Evolutionary conservation across 2,113 vertebrate genomes (phyloP).

Genomic region (Pachycephala philippinensis): DNA sequence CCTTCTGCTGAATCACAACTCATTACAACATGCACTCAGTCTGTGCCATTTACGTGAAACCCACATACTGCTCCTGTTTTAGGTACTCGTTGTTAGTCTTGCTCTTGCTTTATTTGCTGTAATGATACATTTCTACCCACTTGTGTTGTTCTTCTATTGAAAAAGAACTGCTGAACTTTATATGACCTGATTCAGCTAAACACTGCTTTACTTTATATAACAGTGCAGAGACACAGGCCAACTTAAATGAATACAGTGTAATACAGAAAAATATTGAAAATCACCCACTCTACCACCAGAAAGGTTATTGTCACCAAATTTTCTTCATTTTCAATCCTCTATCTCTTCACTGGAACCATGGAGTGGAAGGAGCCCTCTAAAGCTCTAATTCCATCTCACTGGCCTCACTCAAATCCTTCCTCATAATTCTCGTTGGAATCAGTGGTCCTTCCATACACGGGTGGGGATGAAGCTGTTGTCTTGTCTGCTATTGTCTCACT

Average conservation of each 20-base stretch:
- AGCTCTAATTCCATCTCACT: not conserved
- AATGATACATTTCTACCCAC: not conserved
- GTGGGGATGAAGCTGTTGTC: not conserved
- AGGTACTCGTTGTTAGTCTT: not conserved
- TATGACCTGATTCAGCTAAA: not conserved
- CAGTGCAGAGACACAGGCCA: not conserved
- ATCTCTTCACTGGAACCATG: not conserved
- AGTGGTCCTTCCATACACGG: not conserved
- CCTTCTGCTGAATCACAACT: not conserved
- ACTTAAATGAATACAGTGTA: not conserved
- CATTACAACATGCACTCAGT: not conserved
- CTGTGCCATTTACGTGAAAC: not conserved
- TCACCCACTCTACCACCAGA: not conserved
- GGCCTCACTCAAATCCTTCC: not conserved
- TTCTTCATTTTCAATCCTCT: not conserved
- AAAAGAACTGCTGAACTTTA: not conserved
- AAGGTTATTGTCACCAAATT: not conserved
- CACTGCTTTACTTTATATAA: not conserved
- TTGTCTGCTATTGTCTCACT: not conserved
- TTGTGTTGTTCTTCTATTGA: not conserved
- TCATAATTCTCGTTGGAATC: not conserved
- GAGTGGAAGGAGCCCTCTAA: not conserved
- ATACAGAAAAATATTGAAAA: not conserved
- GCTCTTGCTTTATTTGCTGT: not conserved
- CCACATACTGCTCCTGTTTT: not conserved